phyloP scores from a whole-genome alignment of 2,888 invertebrate species.

The Drosophila affinis region DNA sequence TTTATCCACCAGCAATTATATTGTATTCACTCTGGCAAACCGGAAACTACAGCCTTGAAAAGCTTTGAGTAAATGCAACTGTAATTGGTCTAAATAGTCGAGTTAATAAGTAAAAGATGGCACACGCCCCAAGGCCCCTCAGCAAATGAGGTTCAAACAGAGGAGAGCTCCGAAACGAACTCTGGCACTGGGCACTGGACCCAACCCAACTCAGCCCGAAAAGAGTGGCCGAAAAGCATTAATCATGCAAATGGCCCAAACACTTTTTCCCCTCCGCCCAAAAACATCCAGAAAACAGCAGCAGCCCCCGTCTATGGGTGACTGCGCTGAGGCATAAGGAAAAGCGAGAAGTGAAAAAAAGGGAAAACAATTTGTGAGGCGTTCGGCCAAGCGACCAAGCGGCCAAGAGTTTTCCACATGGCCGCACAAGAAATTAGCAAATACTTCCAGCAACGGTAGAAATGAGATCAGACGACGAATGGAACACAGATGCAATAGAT shows the following conservation, averaged over 20 bases:
- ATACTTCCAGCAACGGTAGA: constrained; percentile 1
- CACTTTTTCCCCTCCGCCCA: constrained; percentile 51
- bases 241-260: constrained; percentile 74
- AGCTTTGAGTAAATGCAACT: constrained; percentile 25
- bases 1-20: constrained; percentile 4
- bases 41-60: constrained; percentile 50
- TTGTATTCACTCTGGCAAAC: constrained; percentile 1
- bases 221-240: constrained; percentile 56
- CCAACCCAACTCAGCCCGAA: constrained; percentile 28
- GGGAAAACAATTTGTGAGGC: constrained; percentile 66
- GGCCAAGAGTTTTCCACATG: constrained; percentile 74
- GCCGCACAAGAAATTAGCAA: constrained; percentile 75
- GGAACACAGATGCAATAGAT: constrained; percentile 31
- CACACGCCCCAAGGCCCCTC: constrained; percentile 40
- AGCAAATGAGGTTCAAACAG: constrained; percentile 17
- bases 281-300: constrained; percentile 68
- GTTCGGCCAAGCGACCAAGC: constrained; percentile 69
- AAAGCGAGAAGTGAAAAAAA: constrained; percentile 49
- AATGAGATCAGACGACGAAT: constrained; percentile 68
- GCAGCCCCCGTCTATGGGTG: constrained; percentile 56
- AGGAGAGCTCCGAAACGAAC: constrained; percentile 12
- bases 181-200: constrained; percentile 4
- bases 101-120: constrained; percentile 41
- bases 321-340: constrained; percentile 49
- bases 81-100: constrained; percentile 44